phyloP scores from a whole-genome alignment of 2,113 vertebrate genomes.

The Jaculus jaculus region DNA sequence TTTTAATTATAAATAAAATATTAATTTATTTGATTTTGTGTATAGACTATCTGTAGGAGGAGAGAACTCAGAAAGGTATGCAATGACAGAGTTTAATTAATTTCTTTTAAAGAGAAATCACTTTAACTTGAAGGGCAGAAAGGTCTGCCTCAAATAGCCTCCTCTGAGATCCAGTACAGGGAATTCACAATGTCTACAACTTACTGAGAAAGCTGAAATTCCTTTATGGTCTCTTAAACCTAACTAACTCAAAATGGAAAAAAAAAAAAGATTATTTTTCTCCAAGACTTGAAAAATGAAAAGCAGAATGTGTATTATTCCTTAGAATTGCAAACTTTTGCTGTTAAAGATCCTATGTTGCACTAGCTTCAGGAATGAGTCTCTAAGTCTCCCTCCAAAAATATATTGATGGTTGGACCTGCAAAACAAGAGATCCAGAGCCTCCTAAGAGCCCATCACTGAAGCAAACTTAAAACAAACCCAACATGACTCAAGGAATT shows the following conservation, averaged over 20 bases:
- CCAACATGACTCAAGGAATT: too few species aligned
- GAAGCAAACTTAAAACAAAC: too few species aligned
- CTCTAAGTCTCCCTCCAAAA: background rate
- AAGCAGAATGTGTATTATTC: background rate
- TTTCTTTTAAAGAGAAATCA: slow-evolving; percentile 57
- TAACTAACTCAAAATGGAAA: background rate
- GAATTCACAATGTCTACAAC: slow-evolving; percentile 1
- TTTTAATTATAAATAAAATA: slow-evolving; percentile 74
- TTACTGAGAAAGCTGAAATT: slow-evolving; percentile 7
- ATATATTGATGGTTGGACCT: background rate
- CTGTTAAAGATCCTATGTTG: background rate
- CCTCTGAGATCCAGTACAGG: background rate
- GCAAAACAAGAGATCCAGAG: too few species aligned
- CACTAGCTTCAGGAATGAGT: background rate
- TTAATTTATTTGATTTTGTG: slow-evolving; percentile 53
- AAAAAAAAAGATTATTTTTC: background rate
- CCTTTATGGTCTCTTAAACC: background rate
- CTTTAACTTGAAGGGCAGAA: slow-evolving; percentile 42
- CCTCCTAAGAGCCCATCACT: too few species aligned
- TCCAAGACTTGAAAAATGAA: background rate
- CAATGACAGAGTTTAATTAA: slow-evolving; percentile 50
- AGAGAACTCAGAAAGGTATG: background rate
- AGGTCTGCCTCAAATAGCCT: background rate
- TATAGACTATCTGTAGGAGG: slow-evolving; percentile 1
- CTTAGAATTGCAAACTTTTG: background rate